Evolutionary conservation across 1,140 invertebrate species (phyloP).

Genomic region (Drosophila burlai): DNA sequence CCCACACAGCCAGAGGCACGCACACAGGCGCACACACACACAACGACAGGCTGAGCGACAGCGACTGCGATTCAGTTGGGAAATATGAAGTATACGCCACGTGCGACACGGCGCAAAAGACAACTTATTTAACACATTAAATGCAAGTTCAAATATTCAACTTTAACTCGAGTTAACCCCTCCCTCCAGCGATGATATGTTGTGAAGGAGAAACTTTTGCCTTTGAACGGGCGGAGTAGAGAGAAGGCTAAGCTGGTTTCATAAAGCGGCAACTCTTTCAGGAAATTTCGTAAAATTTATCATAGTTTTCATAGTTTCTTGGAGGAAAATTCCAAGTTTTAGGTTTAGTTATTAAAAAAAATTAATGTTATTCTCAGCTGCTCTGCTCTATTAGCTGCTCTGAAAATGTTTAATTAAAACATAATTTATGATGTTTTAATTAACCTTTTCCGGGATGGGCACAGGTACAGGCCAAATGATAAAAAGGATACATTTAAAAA

Average conservation of each 20-base stretch:
- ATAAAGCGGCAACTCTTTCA: neutral
- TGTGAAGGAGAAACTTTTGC: slow-evolving; percentile 5
- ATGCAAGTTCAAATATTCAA: slow-evolving; percentile 46
- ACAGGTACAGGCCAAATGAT: too few relatives aligned
- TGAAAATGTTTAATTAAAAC: neutral
- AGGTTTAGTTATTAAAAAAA: neutral
- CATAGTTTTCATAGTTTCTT: slow-evolving; percentile 9
- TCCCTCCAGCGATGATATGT: neutral
- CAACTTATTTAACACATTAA: slow-evolving; percentile 47
- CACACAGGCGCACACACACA: neutral
- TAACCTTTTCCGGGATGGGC: too few relatives aligned
- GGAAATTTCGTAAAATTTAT: slow-evolving; percentile 15
- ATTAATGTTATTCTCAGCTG: too few relatives aligned
- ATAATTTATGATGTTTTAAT: too few relatives aligned
- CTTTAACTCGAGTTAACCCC: slow-evolving; percentile 25
- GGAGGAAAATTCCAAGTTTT: neutral
- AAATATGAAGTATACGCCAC: slow-evolving; percentile 51
- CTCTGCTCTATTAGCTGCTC: neutral
- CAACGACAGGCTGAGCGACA: slow-evolving; percentile 19
- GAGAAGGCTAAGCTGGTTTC: neutral
- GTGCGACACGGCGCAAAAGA: slow-evolving; percentile 34
- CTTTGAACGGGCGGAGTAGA: neutral
- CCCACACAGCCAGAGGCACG: neutral
- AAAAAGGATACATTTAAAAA: too few relatives aligned
- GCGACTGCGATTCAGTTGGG: slow-evolving; percentile 39